phyloP scores from a whole-genome alignment of 2,113 vertebrate species.

The Lasiurus cinereus region DNA sequence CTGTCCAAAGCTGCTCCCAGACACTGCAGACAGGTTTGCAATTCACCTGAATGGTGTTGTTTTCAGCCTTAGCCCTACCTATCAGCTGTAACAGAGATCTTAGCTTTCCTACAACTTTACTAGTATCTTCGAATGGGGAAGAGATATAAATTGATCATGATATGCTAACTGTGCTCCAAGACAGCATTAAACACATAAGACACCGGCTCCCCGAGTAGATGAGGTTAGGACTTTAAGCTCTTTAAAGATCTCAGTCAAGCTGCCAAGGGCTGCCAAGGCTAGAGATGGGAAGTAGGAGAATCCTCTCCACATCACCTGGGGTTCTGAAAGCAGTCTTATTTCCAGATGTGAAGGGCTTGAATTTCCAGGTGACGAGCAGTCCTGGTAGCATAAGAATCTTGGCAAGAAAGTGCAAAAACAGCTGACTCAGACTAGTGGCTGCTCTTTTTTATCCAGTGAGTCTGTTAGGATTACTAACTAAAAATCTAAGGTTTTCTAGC shows the following conservation, averaged over 20 bases:
- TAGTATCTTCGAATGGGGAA: background rate
- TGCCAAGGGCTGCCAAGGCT: background rate
- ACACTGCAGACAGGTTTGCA: background rate
- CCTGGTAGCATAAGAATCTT: background rate
- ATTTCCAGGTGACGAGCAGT: background rate
- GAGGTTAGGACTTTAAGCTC: background rate
- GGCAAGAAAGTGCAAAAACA: background rate
- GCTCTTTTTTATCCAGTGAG: background rate
- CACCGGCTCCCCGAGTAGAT: background rate
- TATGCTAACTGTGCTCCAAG: conserved; percentile 30
- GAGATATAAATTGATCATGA: background rate
- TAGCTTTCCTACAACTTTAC: background rate
- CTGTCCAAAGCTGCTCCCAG: background rate
- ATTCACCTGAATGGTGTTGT: background rate
- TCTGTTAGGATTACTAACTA: background rate
- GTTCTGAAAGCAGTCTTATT: background rate
- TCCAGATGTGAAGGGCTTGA: background rate
- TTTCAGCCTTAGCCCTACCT: background rate
- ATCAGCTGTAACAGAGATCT: background rate
- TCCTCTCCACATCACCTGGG: background rate
- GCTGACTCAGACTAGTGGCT: background rate
- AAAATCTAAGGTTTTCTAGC: conserved; percentile 42
- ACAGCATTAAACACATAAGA: background rate
- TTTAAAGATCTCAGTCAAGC: conserved; percentile 8
- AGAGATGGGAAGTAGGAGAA: background rate